Conservation (phyloP, 2,888 invertebrate genomes). For the Isoperla grammatica region DNA sequence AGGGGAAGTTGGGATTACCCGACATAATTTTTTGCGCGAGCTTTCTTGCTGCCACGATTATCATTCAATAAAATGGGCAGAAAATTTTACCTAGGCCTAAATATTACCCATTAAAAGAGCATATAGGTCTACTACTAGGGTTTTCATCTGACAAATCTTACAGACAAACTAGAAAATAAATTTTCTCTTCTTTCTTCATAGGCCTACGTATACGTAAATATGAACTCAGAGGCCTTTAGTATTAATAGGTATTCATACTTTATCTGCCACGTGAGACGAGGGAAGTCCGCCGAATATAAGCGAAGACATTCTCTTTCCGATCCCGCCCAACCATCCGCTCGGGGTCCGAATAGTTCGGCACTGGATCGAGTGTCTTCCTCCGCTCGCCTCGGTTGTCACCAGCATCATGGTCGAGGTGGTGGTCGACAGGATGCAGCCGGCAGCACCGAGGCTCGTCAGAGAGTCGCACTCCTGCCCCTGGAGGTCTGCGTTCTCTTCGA, state of each 20-base stretch:
- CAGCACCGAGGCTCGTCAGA: constrained; percentile 59
- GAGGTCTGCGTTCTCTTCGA: constrained; percentile 78
- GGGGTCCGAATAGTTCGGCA: constrained; percentile 67
- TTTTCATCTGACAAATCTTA: too few species aligned
- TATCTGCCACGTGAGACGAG: constrained; percentile 33
- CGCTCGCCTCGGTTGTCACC: constrained; percentile 54
- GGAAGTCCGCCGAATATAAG: constrained; percentile 67
- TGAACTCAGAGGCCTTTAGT: too few species aligned
- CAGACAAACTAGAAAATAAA: too few species aligned
- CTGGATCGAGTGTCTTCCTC: constrained; percentile 62
- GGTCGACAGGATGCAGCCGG: constrained; percentile 80
- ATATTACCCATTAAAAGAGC: too few species aligned
- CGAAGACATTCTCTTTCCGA: constrained; percentile 73
- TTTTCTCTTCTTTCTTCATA: too few species aligned
- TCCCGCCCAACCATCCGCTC: constrained; percentile 82
- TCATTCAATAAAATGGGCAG: too few species aligned
- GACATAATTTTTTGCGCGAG: too few species aligned
- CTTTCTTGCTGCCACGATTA: too few species aligned
- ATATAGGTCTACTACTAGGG: too few species aligned
- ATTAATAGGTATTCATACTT: constrained; percentile 30
- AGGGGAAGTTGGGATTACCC: too few species aligned
- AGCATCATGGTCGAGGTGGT: constrained; percentile 84
- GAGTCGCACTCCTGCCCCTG: constrained; percentile 84
- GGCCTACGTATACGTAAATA: too few species aligned
- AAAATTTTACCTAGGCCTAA: too few species aligned